These are phyloP conservation scores for Papilio machaon DNA, from an alignment of 1,140 invertebrate genomes.

Conservation along the genomic window DNA sequence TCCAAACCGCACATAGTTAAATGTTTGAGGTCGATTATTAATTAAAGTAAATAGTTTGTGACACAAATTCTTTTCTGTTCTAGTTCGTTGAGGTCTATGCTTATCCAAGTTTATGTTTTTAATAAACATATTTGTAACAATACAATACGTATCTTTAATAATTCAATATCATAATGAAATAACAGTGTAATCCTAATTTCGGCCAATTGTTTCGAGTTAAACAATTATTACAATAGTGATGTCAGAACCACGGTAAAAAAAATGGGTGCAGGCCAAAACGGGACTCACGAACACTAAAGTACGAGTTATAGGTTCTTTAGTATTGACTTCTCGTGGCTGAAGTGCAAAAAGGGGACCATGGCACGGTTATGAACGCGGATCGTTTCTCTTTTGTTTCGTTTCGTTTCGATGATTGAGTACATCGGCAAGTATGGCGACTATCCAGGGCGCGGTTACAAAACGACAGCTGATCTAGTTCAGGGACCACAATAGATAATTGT, in stretches of 20 bases:
- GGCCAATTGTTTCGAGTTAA: not conserved
- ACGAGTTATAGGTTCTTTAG: not conserved
- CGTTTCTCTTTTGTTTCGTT: not conserved
- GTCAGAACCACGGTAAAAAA: not conserved
- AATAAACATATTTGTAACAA: not conserved
- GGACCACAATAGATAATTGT: constrained; percentile 68
- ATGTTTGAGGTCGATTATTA: not conserved
- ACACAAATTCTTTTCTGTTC: constrained; percentile 16
- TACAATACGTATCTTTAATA: not conserved
- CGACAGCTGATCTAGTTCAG: constrained; percentile 71
- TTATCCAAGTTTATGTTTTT: constrained; percentile 5
- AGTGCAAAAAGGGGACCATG: constrained; percentile 6
- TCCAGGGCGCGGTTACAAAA: constrained; percentile 74
- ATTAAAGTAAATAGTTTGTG: constrained; percentile 10
- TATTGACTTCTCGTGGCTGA: not conserved
- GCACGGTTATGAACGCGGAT: constrained; percentile 9
- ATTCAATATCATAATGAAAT: not conserved
- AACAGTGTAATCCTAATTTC: not conserved
- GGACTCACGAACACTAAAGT: not conserved
- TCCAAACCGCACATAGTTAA: constrained; percentile 21
- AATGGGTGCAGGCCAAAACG: not conserved
- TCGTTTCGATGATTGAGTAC: constrained; percentile 29
- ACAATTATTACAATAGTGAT: not conserved
- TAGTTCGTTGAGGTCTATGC: not conserved
- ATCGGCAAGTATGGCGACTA: constrained; percentile 57